Evolutionary conservation across 2,888 invertebrate genomes (phyloP), one percentile per base, ranked within the genome.

Genomic region (Leptinotarsa peninsularis): DNA sequence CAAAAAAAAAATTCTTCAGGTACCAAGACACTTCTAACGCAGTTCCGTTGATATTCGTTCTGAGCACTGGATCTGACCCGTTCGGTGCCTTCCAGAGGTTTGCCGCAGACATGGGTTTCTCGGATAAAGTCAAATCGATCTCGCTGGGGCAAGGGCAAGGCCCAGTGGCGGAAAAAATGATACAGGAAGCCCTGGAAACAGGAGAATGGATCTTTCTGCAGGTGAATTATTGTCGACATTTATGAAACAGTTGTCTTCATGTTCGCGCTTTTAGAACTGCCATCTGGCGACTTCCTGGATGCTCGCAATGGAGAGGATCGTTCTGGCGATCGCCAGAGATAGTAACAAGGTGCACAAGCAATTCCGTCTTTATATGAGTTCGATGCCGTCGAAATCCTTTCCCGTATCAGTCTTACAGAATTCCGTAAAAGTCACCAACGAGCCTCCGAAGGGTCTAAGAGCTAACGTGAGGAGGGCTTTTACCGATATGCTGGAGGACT

Each of bases 271-370:
- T n/a, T 91, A 96, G 91, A 98, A 98, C 87, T 97, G 97, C 83
- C 98, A 98, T 86, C 90, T 98, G 84, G 97, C 97, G 4, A 95
- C 96, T 0, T 96, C 96, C 0, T 98, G 98, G 97, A 96, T 98
- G 96, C 89, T 93, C 23, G 89, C 91, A 2, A 90, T 98, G 88
- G 97, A 98, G 87, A 89, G 92, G 77, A 91, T 96, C 49, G 94
- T 97, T 33, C 91, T 94, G 67, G 91, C 92, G 79, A 91, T 97
- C 69, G 90, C 91, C 0, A 91, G 93, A 78, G 93, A 94, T 49
- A 89, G 91, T 1, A 91, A 90, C 3, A 90, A 90, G 73, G 91
- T 94, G 0, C 91, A 96, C 84, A 84, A 89, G 0, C 92, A 94
- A 10, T 98, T 97, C 87, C 91, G 98, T 43, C 89, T 98, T 0